Percentiles rank a stretch among this genome's conserved stretches.
Conservation (phyloP, 2,888 invertebrate species). For the Muschampia plurimacula region DNA sequence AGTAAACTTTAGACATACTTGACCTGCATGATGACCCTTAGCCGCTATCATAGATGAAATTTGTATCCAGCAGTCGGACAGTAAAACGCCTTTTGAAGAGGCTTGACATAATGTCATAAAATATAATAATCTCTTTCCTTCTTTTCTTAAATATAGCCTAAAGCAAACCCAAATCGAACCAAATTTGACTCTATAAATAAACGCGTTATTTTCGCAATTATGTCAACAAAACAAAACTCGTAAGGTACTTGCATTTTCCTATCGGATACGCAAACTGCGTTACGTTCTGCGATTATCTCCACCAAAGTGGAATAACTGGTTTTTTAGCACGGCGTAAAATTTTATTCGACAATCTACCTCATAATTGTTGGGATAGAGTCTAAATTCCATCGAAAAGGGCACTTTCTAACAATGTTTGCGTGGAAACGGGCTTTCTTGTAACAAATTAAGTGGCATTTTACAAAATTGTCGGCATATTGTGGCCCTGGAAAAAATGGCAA, state of each 20-base stretch:
- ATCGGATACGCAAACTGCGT: constrained; percentile 43
- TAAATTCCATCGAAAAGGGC: constrained; percentile 19
- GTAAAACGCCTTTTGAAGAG: too few relatives aligned
- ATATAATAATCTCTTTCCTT: too few relatives aligned
- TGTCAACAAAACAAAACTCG: constrained; percentile 40
- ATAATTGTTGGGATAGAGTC: constrained; percentile 6
- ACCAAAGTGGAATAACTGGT: constrained; percentile 41
- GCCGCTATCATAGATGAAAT: too few relatives aligned
- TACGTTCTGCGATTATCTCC: constrained; percentile 42
- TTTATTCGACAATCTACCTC: constrained; percentile 29
- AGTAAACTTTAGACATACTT: too few relatives aligned
- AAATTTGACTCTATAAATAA: background rate
- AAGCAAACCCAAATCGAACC: background rate
- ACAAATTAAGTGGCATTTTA: constrained; percentile 26
- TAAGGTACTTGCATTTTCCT: constrained; percentile 42
- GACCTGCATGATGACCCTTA: too few relatives aligned
- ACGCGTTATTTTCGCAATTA: constrained; percentile 31
- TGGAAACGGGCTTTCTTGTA: constrained; percentile 29
- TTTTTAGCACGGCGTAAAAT: constrained; percentile 6
- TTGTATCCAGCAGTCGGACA: too few relatives aligned
- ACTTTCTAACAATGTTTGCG: constrained; percentile 6
- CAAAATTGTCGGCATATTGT: constrained; percentile 22
- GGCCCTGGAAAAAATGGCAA: constrained; percentile 15
- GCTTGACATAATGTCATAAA: too few relatives aligned
- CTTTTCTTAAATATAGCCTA: background rate